Conservation (phyloP, 2,113 vertebrate species). For the Gymnocephalus cernua region DNA sequence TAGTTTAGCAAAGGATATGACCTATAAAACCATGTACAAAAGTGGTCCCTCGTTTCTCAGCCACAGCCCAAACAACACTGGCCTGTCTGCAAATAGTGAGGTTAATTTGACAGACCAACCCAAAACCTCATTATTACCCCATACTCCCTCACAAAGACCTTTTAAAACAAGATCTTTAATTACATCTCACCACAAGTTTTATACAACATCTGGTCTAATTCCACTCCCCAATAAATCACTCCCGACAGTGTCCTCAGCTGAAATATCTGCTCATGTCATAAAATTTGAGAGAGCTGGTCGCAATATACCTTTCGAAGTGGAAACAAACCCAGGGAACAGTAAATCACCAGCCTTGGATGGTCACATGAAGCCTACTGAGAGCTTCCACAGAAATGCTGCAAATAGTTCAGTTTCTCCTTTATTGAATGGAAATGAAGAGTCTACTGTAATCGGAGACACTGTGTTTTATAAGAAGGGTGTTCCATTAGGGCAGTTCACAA, state of each 20-base stretch:
- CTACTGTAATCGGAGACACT: constrained; percentile 26
- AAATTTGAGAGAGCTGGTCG: constrained; percentile 17
- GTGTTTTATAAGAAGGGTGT: constrained; percentile 28
- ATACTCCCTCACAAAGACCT: constrained; percentile 28
- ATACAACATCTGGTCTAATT: constrained; percentile 13
- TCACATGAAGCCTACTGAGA: constrained; percentile 3
- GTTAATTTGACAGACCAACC: constrained; percentile 7
- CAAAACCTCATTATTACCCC: not conserved
- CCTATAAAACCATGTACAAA: constrained; percentile 22
- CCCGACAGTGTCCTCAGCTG: constrained; percentile 31
- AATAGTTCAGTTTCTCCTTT: constrained; percentile 28
- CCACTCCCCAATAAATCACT: constrained; percentile 17
- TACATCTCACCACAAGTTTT: not conserved
- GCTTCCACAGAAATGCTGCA: constrained; percentile 11
- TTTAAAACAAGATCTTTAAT: constrained; percentile 35
- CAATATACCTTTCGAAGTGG: not conserved
- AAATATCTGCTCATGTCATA: constrained; percentile 24
- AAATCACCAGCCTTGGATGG: not conserved
- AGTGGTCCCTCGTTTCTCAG: not conserved
- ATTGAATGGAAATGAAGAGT: constrained; percentile 34
- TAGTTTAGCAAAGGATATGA: not conserved
- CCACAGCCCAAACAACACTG: not conserved
- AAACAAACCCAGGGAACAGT: constrained; percentile 10
- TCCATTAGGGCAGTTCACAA: constrained; percentile 24
- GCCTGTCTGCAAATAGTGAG: not conserved